These are phyloP conservation scores for Drosophila fuyamai DNA, from an alignment of 1,140 invertebrate genomes.

Conservation along the genomic window DNA sequence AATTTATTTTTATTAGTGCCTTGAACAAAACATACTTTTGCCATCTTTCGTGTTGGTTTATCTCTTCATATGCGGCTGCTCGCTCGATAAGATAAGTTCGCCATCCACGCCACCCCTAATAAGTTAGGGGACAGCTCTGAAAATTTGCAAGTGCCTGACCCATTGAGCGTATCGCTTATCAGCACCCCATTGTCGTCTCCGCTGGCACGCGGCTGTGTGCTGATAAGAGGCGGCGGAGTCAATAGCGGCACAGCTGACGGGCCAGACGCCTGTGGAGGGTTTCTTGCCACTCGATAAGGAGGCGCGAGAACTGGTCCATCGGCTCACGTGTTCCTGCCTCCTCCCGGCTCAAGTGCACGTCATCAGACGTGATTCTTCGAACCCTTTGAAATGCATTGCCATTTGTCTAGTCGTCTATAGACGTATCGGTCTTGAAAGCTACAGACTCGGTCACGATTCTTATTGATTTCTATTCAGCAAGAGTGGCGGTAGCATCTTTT, in stretches of 20 bases:
- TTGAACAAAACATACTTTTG: constrained; percentile 12
- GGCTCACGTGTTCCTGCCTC: constrained; percentile 67
- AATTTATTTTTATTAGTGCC: constrained; percentile 12
- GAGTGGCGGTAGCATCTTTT: constrained; percentile 26
- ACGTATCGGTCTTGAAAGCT: constrained; percentile 8
- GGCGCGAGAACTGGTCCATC: constrained; percentile 15
- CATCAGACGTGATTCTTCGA: constrained; percentile 16
- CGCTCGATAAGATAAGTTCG: constrained; percentile 41
- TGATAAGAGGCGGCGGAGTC: constrained; percentile 48
- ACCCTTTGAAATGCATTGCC: constrained; percentile 30
- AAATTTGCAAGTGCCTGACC: constrained; percentile 63
- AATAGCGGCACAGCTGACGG: constrained; percentile 33
- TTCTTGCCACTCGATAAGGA: constrained; percentile 30
- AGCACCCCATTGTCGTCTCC: constrained; percentile 28
- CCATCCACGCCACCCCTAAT: constrained; percentile 9
- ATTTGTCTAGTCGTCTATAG: constrained; percentile 30
- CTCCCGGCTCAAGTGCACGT: constrained; percentile 2
- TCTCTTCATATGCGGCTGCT: constrained; percentile 19
- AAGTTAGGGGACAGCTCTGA: constrained; percentile 24
- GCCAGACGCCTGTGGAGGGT: constrained; percentile 51
- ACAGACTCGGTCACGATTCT: constrained; percentile 38
- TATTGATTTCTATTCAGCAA: constrained; percentile 43
- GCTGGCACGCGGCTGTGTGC: constrained; percentile 64
- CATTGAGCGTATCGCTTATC: constrained; percentile 57
- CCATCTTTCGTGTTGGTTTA: constrained; percentile 37